Base-by-base conservation (phyloP, 1,140 invertebrate species). In the Calephelis virginiensis region DNA sequence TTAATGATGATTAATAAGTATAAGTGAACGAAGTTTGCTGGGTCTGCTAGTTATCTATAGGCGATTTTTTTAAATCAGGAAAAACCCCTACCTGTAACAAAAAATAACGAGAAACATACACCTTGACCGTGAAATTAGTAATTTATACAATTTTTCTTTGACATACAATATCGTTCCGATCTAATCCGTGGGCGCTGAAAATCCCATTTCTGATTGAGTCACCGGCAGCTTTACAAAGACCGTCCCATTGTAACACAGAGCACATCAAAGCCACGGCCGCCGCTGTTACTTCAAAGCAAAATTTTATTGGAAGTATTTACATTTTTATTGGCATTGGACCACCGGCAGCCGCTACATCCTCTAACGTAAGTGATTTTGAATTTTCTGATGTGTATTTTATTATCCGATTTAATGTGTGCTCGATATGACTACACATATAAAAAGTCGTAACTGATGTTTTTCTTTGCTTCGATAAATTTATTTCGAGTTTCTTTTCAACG, bases 351-450 rank as follows among this genome's bases (percentile, higher is more conserved):
- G 72, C 72, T 80, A 72, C 73, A 75, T 72, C 77, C 83, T 83
- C 80, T 85, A 84, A 88, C 86, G 88, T 90, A 90, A 90, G 88
- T 90, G 88, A 89, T 90, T 90, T 89, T 87, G 85, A 86, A 90
- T 90, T 90, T 89, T 88, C 84, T 89, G 86, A 89, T 90, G 82
- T 86, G 81, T 89, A 85, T 90, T 89, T 89, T 89, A 90, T 87
- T 90, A 87, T 88, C 83, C 86, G 80, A 80, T 85, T 89, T 89
- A 86, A 87, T 85, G 78, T 85, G 72, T 83, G 80, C 80, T 78
- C 85, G 76, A 83, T 88, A 83, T 86, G 77, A 80, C 82, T 78
- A 75, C 76, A 65, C 72, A 81, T 85, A 72, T 75, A 73, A 81
- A 82, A 56, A 37, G 12, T n/a, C 6, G 12, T 17, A 38, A 10